These are phyloP conservation scores for Drosophila ironensis DNA, from an alignment of 1,140 invertebrate genomes.

Conservation along the genomic window DNA sequence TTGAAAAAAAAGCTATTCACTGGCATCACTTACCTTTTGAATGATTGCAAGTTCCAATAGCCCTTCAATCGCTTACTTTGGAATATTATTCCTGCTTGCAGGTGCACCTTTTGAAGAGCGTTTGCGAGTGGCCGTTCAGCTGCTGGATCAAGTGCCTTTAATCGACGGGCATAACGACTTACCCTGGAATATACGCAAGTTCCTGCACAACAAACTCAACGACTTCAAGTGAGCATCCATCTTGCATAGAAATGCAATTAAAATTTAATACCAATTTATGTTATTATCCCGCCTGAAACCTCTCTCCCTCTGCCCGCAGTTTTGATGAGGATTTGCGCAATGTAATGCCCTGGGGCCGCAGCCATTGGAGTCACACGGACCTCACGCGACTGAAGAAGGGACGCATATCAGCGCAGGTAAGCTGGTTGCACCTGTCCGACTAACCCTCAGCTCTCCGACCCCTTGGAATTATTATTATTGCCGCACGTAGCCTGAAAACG, in stretches of 20 bases:
- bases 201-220: slow-evolving; percentile 92
- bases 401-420: slow-evolving; percentile 94
- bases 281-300: slow-evolving; percentile 13
- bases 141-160: slow-evolving; percentile 86
- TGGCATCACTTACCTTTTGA: too few species aligned
- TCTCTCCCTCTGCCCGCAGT: slow-evolving; percentile 57
- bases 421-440: not conserved
- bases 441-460: not conserved
- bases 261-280: slow-evolving; percentile 40
- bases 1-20: too few species aligned
- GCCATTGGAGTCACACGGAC: slow-evolving; percentile 92
- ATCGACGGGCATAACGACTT: slow-evolving; percentile 94
- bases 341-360: slow-evolving; percentile 89
- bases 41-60: too few species aligned
- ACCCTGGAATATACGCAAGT: slow-evolving; percentile 94
- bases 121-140: slow-evolving; percentile 84
- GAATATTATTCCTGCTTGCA: slow-evolving; percentile 2
- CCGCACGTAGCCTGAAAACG: slow-evolving; percentile 4
- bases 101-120: slow-evolving; percentile 86
- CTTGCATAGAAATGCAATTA: slow-evolving; percentile 50
- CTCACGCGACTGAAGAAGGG: slow-evolving; percentile 89
- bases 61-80: too few species aligned
- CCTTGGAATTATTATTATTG: slow-evolving; percentile 22
- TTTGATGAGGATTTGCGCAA: slow-evolving; percentile 88
- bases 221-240: slow-evolving; percentile 86